phyloP scores from a whole-genome alignment of 1,140 invertebrate genomes.

The Acromyrmex heyeri region DNA sequence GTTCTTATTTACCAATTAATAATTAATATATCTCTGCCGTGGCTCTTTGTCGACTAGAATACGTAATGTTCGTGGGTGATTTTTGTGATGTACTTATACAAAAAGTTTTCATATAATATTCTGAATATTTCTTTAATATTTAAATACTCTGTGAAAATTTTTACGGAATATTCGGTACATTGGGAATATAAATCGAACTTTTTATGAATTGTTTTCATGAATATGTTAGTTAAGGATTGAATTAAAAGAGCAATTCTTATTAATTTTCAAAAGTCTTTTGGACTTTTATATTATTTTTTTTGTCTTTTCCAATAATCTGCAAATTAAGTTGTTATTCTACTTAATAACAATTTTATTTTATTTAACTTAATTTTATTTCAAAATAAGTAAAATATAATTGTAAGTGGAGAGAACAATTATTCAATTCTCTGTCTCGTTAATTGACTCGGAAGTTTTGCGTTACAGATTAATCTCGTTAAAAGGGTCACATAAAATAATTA shows the following conservation, averaged over 20 bases:
- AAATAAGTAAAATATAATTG: background rate
- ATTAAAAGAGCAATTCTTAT: background rate
- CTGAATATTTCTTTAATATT: too few relatives aligned
- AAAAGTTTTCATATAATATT: too few relatives aligned
- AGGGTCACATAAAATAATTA: slow-evolving; percentile 63
- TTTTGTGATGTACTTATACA: too few relatives aligned
- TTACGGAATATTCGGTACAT: too few relatives aligned
- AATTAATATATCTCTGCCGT: too few relatives aligned
- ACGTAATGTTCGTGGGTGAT: too few relatives aligned
- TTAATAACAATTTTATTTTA: background rate
- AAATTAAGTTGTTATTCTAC: background rate
- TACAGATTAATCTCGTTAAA: slow-evolving; percentile 56
- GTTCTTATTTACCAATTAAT: too few relatives aligned
- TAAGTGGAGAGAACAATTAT: background rate
- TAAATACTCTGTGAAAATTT: too few relatives aligned
- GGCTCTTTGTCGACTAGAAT: too few relatives aligned
- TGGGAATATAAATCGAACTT: too few relatives aligned
- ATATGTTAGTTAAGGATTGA: too few relatives aligned
- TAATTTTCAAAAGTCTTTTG: background rate
- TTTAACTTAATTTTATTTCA: background rate
- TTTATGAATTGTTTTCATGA: too few relatives aligned
- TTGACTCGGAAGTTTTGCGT: slow-evolving; percentile 58
- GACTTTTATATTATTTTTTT: background rate
- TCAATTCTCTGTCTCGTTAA: background rate
- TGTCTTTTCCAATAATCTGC: background rate